Base-by-base conservation (phyloP, 1,140 invertebrate species). In the Battus philenor region DNA sequence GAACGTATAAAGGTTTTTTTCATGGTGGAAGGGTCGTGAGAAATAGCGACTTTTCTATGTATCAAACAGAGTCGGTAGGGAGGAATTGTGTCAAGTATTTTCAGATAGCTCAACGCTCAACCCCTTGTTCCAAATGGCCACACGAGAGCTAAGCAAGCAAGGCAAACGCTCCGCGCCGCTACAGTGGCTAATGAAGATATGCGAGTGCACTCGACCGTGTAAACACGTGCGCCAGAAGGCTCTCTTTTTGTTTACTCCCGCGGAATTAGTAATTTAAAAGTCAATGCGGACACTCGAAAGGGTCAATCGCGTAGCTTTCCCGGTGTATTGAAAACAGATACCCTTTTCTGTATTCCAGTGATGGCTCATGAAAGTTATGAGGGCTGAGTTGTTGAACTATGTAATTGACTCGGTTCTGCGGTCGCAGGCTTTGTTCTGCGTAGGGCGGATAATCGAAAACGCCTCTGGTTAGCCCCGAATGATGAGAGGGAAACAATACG, bases 241-340 rank as follows among this genome's bases (percentile, higher is more conserved):
- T 59, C 59, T 74, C 61, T 68, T 75, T 69, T 71, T 79, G 62
- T 83, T 81, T 79, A 55, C 75, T 67, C 75, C 62, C 71, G 67
- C 77, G 72, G 75, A 75, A 82, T 85, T 82, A 82, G 75, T 85
- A 85, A 82, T 85, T 85, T 85, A 85, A 85, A 85, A 85, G 81
- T 85, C 81, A 85, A 85, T 85, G 77, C 77, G 70, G 77, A 85
- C 81, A 83, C 77, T 83, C 71, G 55, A 79, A 81, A 81, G 73
- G 78, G 81, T 85, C 78, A 85, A 80, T 82, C 78, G 75, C 63
- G 74, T 70, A 59, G 66, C 62, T 59, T 63, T 59, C 50, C 59
- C 64, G 49, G 51, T 53, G 72, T 82, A 82, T 82, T 81, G 77
- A 81, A 85, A 85, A 82, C 75, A 73, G 68, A 79, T 79, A 83